phyloP scores from a whole-genome alignment of 2,888 invertebrate species.

The Cerastis rubricosa region DNA sequence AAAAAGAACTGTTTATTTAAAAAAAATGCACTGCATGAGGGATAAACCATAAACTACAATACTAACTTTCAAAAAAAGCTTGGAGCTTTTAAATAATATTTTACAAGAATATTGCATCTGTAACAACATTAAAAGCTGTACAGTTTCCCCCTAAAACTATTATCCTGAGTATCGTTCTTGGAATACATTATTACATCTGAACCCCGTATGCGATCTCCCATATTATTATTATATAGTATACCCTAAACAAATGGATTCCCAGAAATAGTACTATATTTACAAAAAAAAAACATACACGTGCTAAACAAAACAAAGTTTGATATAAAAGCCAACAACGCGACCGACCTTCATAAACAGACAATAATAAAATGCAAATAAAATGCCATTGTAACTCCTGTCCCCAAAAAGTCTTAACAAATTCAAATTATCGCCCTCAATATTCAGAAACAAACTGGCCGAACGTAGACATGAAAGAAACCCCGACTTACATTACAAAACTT shows the following conservation, averaged over 20 bases:
- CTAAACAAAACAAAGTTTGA: not conserved
- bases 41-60: not conserved
- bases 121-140: no score
- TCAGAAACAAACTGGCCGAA: conserved; percentile 71
- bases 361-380: conserved; percentile 40
- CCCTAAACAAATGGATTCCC: not conserved
- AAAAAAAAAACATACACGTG: not conserved
- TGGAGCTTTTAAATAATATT: not conserved
- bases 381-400: conserved; percentile 11
- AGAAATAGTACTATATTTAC: not conserved
- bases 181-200: not conserved
- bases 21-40: no score
- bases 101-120: not conserved
- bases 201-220: not conserved
- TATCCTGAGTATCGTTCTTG: not conserved
- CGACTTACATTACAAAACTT: conserved; percentile 83
- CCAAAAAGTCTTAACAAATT: conserved; percentile 61
- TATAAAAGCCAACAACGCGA: not conserved
- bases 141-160: not conserved
- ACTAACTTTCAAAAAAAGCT: not conserved
- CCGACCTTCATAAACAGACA: conserved; percentile 19
- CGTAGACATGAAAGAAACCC: conserved; percentile 75
- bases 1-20: no score
- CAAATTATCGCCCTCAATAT: conserved; percentile 75
- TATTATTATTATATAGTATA: not conserved